Evolutionary conservation across 2,797 vertebrate genomes (phyloP).

Genomic region (Lophius americanus): DNA sequence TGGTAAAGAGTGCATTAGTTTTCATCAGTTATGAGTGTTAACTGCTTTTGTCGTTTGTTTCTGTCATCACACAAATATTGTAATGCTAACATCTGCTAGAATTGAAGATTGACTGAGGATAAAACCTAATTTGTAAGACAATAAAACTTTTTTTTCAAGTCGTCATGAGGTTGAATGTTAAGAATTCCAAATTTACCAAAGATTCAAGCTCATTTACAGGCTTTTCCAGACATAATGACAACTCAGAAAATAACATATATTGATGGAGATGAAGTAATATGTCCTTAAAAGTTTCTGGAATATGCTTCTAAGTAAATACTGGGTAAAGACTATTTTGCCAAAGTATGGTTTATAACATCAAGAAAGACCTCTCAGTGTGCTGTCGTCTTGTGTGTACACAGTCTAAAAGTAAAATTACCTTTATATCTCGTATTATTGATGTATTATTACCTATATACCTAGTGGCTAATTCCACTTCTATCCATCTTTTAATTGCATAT

Average conservation of each 20-base stretch:
- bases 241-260: background rate
- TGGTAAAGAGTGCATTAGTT: background rate
- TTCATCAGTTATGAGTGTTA: background rate
- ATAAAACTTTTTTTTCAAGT: no score
- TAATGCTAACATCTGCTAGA: background rate
- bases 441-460: no score
- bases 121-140: background rate
- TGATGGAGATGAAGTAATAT: background rate
- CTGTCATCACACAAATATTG: no score
- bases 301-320: background rate
- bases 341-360: background rate
- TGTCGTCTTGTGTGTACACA: no score
- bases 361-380: background rate
- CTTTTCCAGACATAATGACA: background rate
- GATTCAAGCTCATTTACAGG: background rate
- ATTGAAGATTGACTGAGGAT: background rate
- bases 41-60: background rate
- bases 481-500: no score
- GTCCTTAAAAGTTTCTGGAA: background rate
- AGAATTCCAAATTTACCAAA: background rate
- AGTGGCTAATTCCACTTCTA: no score
- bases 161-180: background rate
- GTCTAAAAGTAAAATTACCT: no score
- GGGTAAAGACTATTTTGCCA: background rate
- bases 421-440: no score